Evolutionary conservation across 37 sponge, comb jelly and placozoan species (phyloP), one percentile per base, ranked within the genome.

Genomic region (Beroe forskalii): DNA sequence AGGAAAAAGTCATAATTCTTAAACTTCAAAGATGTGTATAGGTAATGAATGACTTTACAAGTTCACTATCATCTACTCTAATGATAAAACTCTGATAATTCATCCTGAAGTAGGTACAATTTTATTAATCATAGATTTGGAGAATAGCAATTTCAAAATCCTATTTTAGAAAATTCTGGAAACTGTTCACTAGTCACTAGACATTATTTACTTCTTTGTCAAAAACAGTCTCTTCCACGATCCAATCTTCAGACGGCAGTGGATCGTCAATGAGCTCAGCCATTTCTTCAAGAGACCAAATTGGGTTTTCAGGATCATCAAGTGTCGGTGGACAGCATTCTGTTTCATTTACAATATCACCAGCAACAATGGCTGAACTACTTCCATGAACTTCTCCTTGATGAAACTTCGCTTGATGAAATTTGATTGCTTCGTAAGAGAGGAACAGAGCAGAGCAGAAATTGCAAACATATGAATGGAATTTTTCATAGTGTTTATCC

Each of bases 401-500:
- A 25, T 80, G 86, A 24, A 80, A 80, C 55, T 80, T 80, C 25
- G 40, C 40, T 37, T 44, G 44, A 27, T 80, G 86, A 25, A 80
- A 80, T 24, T 80, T 22, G 3, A 80, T 44, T 4, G 86, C 86
- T 23, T 80, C 86, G 4, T 44, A 44, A 1, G 86, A 44, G 4
- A 80, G 55, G 86, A 80, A 80, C 30, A 80, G 44, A 41, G 55
- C 86, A 44, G 86, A 80, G 86, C 86, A 80, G 30, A 44, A 80
- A 3, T 38, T 80, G 28, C 86, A 80, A 22, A 80, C 55, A 44
- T 44, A 80, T 2, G 86, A 41, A 30, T 80, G 86, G 12, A 37
- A 38, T 43, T 38, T 80, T 27, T 41, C 44, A 24, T 80, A 80
- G 55, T 80, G 86, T 42, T 44, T 80, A 30, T 80, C 86, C 14